Conservation (phyloP, 1,140 invertebrate species). For the Apocrypta bakeri region DNA sequence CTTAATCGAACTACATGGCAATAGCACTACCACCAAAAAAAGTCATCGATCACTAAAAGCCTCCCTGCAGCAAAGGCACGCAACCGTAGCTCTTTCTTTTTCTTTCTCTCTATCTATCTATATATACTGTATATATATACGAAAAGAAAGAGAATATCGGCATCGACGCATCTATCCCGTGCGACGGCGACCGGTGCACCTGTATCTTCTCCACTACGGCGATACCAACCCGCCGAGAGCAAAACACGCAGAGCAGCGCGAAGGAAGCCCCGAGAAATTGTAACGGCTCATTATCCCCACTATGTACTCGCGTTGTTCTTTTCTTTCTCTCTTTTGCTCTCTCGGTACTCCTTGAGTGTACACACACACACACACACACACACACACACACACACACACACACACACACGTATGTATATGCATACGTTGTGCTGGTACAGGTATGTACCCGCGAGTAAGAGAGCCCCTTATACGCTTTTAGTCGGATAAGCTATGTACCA, state of each 20-base stretch:
- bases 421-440: no score
- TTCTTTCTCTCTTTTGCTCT: background rate
- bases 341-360: background rate
- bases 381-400: no score
- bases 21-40: background rate
- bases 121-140: no score
- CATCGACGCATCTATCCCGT: background rate
- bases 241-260: background rate
- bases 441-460: background rate
- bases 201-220: background rate
- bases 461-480: background rate
- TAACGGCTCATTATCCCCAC: slow-evolving; percentile 39
- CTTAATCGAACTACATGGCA: background rate
- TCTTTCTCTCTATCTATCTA: no score
- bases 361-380: no score
- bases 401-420: no score
- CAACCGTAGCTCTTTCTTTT: no score
- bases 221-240: background rate
- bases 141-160: background rate
- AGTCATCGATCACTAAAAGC: background rate
- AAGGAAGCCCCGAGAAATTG: slow-evolving; percentile 30
- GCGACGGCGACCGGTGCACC: slow-evolving; percentile 9
- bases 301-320: background rate
- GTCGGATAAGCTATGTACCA: background rate
- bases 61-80: background rate